Evolutionary conservation across 1,140 invertebrate species (phyloP).

Genomic region (Penaeus japonicus): DNA sequence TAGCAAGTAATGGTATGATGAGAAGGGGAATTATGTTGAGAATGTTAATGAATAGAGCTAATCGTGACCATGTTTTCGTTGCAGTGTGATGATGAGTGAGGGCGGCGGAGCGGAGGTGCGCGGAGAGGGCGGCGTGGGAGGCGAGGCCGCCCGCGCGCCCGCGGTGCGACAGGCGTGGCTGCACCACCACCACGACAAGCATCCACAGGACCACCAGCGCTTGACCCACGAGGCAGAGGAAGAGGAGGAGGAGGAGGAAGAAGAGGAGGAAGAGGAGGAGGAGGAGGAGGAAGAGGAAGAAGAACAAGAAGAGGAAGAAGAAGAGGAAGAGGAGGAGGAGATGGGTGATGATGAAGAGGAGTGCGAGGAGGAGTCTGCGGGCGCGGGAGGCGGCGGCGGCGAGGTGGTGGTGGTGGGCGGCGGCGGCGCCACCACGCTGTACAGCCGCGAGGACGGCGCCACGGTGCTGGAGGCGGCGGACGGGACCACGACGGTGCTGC

Average conservation of each 20-base stretch:
- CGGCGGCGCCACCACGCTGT: conserved; percentile 36
- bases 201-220: neutral
- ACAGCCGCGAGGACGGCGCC: conserved; percentile 41
- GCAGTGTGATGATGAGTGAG: conserved; percentile 49
- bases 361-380: neutral
- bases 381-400: conserved; percentile 20
- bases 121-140: neutral
- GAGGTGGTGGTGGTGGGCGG: conserved; percentile 48
- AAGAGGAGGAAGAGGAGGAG: conserved; percentile 4
- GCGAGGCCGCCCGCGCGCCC: neutral
- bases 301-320: neutral
- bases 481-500: conserved; percentile 43
- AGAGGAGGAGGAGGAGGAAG: conserved; percentile 37
- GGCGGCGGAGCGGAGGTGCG: neutral
- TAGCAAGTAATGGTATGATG: no score
- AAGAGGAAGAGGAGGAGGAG: neutral
- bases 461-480: conserved; percentile 43
- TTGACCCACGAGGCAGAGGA: neutral
- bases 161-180: conserved; percentile 8
- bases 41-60: no score
- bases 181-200: neutral
- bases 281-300: neutral
- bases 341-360: neutral
- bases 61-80: neutral
- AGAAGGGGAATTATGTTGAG: no score